Evolutionary conservation across 1,140 invertebrate genomes (phyloP).

Genomic region (Saccostrea glomerata): DNA sequence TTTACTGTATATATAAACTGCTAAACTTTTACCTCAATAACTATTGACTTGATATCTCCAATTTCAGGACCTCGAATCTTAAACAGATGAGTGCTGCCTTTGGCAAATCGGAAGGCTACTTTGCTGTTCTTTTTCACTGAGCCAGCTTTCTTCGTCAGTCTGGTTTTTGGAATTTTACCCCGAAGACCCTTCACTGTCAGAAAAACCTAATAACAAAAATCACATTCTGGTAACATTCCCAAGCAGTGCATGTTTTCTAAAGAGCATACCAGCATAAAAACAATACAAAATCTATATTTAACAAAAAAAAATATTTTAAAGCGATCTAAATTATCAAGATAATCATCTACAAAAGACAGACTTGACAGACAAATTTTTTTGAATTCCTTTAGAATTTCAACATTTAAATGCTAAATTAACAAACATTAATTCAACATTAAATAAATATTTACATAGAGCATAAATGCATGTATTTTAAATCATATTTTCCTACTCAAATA

Average conservation of each 20-base stretch:
- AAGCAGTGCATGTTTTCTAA: neutral
- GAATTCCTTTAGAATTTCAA: no score
- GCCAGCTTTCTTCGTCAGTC: constrained; percentile 76
- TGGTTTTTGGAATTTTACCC: constrained; percentile 74
- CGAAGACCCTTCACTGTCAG: constrained; percentile 64
- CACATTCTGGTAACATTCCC: no score
- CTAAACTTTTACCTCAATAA: constrained; percentile 71
- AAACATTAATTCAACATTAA: no score
- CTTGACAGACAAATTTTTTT: no score
- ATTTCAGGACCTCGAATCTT: constrained; percentile 76
- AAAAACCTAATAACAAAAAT: neutral
- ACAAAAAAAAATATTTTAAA: no score
- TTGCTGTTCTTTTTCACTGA: constrained; percentile 73
- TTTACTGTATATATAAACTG: no score
- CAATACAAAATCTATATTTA: neutral
- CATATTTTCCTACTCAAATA: no score
- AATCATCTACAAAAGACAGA: no score
- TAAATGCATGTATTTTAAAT: no score
- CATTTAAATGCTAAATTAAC: no score
- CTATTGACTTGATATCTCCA: constrained; percentile 75
- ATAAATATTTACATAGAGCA: no score
- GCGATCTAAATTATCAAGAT: no score
- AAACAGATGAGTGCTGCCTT: constrained; percentile 77
- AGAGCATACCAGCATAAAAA: neutral
- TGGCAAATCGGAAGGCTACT: constrained; percentile 73